Conservation (phyloP, 2,113 vertebrate species). For the Thunnus thynnus region DNA sequence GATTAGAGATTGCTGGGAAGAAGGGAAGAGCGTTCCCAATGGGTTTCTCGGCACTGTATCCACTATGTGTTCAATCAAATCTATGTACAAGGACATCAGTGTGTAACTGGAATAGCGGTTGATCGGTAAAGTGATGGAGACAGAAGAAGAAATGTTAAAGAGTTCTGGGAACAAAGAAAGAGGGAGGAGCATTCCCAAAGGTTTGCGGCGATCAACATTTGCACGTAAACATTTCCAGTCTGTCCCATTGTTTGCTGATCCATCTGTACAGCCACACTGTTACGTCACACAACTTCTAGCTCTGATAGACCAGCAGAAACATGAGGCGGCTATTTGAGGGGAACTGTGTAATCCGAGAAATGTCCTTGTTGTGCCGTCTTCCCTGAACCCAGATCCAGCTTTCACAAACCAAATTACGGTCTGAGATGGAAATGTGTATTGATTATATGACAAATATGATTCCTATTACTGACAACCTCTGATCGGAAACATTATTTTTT, state of each 20-base stretch:
- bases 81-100: conserved; percentile 54
- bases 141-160: conserved; percentile 44
- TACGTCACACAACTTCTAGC: conserved; percentile 2
- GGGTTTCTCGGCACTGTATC: conserved; percentile 62
- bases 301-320: conserved; percentile 55
- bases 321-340: conserved; percentile 46
- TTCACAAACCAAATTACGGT: conserved; percentile 40
- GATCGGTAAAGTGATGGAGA: conserved; percentile 50
- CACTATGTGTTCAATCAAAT: conserved; percentile 61
- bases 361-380: conserved; percentile 30
- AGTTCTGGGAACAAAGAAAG: conserved; percentile 65
- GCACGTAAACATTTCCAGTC: conserved; percentile 53
- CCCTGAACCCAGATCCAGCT: conserved; percentile 37
- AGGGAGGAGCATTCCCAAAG: conserved; percentile 47
- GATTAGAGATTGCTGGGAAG: conserved; percentile 66
- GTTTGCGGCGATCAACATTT: conserved; percentile 34
- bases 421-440: conserved; percentile 38
- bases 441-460: conserved; percentile 44
- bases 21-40: conserved; percentile 41
- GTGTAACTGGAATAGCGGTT: conserved; percentile 66
- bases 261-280: conserved; percentile 25
- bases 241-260: conserved; percentile 38
- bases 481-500: conserved; percentile 13
- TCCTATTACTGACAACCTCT: conserved; percentile 14
- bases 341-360: conserved; percentile 62